Percentiles rank a stretch among this genome's conserved stretches.
phyloP scores from a whole-genome alignment of 2,113 vertebrate genomes.

The Paracanthobrama guichenoti region DNA sequence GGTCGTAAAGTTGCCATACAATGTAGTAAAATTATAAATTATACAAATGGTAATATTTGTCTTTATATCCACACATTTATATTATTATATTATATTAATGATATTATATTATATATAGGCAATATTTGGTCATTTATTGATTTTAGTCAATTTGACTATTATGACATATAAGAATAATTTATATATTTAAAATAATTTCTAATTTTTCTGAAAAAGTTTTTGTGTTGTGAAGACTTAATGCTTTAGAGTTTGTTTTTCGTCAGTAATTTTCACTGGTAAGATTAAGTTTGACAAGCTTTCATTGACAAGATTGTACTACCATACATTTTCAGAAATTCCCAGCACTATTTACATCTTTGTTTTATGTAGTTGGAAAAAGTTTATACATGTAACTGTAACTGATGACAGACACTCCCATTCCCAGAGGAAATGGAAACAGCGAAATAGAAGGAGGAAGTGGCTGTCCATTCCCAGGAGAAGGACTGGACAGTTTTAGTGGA shows the following conservation, averaged over 20 bases:
- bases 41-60: too few relatives aligned
- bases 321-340: background rate
- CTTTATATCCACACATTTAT: too few relatives aligned
- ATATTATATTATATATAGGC: background rate
- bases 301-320: background rate
- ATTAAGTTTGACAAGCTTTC: too few relatives aligned
- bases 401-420: slow-evolving; percentile 6
- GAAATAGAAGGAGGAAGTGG: slow-evolving; percentile 62
- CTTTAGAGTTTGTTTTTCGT: background rate
- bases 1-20: background rate
- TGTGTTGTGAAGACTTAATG: background rate
- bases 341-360: background rate
- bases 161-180: background rate
- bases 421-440: slow-evolving; percentile 24
- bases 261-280: background rate
- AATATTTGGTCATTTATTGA: background rate
- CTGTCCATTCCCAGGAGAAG: slow-evolving; percentile 72
- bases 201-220: background rate
- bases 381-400: background rate
- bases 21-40: background rate
- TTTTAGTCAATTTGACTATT: background rate
- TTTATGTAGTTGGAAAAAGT: slow-evolving; percentile 18
- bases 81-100: too few relatives aligned
- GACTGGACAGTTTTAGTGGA: slow-evolving; percentile 60
- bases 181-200: too few relatives aligned